Conservation (phyloP, 2,113 vertebrate genomes). For the Amia ocellicauda region DNA sequence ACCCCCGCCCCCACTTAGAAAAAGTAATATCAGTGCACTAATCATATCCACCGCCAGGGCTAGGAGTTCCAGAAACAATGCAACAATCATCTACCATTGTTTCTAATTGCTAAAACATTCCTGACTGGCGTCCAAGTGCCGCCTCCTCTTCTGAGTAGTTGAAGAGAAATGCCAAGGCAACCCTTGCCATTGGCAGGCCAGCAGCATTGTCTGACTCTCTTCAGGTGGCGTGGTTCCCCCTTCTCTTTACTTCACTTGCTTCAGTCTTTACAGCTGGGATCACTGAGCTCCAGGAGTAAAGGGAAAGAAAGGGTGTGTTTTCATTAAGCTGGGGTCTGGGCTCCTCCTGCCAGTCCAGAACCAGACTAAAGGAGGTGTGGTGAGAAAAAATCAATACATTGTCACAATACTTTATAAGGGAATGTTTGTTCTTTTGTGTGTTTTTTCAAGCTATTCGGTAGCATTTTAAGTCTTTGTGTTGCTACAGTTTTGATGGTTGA, state of each 20-base stretch:
- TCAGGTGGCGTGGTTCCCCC: background rate
- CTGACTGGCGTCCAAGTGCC: background rate
- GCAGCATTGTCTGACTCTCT: background rate
- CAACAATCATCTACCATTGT: background rate
- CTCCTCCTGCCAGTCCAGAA: too few relatives aligned
- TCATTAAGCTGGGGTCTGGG: too few relatives aligned
- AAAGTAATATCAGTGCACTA: background rate
- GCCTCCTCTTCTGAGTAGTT: background rate
- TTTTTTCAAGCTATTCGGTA: slow-evolving; percentile 1
- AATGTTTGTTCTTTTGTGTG: background rate
- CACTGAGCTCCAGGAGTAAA: background rate
- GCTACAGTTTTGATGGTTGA: slow-evolving; percentile 9
- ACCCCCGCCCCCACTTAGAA: background rate
- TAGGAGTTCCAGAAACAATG: background rate
- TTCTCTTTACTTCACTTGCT: background rate
- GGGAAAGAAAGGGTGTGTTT: too few relatives aligned
- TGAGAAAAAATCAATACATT: background rate
- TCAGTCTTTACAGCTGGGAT: background rate
- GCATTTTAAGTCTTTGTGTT: background rate
- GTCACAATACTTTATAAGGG: background rate
- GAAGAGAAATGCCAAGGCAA: background rate
- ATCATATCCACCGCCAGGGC: background rate
- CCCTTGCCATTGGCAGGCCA: background rate
- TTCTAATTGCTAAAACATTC: background rate
- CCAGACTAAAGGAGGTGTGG: too few relatives aligned